Evolutionary conservation across 2,113 vertebrate genomes (phyloP).

Genomic region (Cottus gobio): DNA sequence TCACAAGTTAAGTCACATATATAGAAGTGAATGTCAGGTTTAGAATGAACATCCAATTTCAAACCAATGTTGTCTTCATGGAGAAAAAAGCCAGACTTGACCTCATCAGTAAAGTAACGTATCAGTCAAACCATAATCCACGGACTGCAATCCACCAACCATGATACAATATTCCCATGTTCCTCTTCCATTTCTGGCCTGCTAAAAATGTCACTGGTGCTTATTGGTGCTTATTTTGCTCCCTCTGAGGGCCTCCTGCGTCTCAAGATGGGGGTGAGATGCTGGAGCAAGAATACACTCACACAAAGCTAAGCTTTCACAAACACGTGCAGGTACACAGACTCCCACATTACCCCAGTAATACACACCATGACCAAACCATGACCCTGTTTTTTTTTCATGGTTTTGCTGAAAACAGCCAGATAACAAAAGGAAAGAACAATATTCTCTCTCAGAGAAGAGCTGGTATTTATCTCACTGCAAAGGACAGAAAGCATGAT

Average conservation of each 20-base stretch:
- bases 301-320: background rate
- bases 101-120: background rate
- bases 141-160: background rate
- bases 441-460: constrained; percentile 32
- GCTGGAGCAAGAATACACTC: constrained; percentile 1
- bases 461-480: constrained; percentile 48
- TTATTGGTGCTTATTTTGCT: too few species aligned
- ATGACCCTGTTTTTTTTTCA: background rate
- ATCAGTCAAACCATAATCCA: background rate
- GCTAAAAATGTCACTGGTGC: constrained; percentile 50
- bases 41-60: background rate
- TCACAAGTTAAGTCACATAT: background rate
- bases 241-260: constrained; percentile 22
- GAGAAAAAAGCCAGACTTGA: background rate
- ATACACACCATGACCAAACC: constrained; percentile 14
- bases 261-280: constrained; percentile 2
- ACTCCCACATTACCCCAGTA: background rate
- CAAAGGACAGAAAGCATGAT: constrained; percentile 56
- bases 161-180: background rate
- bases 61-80: background rate
- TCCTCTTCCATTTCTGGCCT: constrained; percentile 23
- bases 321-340: constrained; percentile 8
- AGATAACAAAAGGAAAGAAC: constrained; percentile 19
- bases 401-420: constrained; percentile 12
- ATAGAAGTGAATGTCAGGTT: background rate